Conservation (phyloP, 2,797 vertebrate genomes). For the Pangasius larnaudii region DNA sequence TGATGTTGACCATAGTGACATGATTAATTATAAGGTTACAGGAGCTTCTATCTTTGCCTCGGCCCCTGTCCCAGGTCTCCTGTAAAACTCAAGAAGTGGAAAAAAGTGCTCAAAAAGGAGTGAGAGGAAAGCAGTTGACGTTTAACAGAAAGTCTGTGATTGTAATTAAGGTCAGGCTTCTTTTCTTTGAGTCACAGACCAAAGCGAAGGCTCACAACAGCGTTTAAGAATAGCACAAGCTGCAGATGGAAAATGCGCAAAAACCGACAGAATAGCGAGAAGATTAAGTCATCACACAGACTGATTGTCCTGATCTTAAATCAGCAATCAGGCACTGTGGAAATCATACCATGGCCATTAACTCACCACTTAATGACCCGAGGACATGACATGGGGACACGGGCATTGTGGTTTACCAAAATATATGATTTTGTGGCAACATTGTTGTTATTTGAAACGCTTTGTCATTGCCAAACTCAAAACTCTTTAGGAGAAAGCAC, state of each 20-base stretch:
- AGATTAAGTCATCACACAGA: slow-evolving; percentile 25
- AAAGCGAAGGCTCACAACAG: background rate
- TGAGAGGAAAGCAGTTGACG: slow-evolving; percentile 6
- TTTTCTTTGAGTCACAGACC: slow-evolving; percentile 6
- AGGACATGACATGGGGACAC: slow-evolving; percentile 8
- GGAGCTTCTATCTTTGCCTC: slow-evolving; percentile 64
- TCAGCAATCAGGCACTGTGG: slow-evolving; percentile 1
- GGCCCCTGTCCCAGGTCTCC: slow-evolving; percentile 64
- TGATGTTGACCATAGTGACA: slow-evolving; percentile 62
- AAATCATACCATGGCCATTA: background rate
- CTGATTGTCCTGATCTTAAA: background rate
- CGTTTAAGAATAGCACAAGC: slow-evolving; percentile 6
- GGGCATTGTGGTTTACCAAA: slow-evolving; percentile 7
- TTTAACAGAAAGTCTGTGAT: slow-evolving; percentile 16
- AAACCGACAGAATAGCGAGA: slow-evolving; percentile 6
- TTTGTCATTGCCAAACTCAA: background rate
- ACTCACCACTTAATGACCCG: background rate
- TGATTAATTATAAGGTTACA: slow-evolving; percentile 68
- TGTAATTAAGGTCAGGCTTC: slow-evolving; percentile 41
- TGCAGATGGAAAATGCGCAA: slow-evolving; percentile 18
- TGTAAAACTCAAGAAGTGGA: slow-evolving; percentile 64
- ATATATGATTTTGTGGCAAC: slow-evolving; percentile 27
- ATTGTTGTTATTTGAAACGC: background rate
- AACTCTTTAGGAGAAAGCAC: background rate
- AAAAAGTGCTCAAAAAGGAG: slow-evolving; percentile 48